Conservation (phyloP, 2,113 vertebrate species). For the Atherinomorus stipes region DNA sequence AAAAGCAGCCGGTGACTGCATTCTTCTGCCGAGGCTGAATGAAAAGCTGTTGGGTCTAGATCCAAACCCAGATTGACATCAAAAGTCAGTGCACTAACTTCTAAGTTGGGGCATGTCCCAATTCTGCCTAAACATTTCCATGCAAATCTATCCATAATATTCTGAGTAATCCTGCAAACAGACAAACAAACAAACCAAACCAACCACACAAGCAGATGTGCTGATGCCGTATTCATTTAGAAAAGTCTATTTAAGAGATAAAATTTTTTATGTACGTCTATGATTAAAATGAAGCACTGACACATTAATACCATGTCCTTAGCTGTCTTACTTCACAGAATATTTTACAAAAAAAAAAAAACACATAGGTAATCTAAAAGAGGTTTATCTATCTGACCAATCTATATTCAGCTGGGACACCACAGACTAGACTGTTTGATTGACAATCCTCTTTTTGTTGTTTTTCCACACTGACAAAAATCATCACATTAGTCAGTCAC, state of each 20-base stretch:
- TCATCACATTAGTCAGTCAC: not conserved
- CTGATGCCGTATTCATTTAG: not conserved
- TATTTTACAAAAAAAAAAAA: conserved; percentile 1
- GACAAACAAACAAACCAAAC: not conserved
- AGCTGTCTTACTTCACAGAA: not conserved
- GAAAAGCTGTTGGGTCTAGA: not conserved
- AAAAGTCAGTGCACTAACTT: not conserved
- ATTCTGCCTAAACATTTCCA: not conserved
- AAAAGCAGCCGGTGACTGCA: not conserved
- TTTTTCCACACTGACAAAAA: not conserved
- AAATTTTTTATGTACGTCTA: not conserved
- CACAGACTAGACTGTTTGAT: not conserved
- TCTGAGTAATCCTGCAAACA: not conserved
- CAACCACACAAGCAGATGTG: too few relatives aligned
- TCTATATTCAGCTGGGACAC: not conserved
- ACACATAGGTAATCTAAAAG: conserved; percentile 1
- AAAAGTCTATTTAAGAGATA: not conserved
- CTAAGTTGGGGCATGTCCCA: not conserved
- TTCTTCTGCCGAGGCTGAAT: not conserved
- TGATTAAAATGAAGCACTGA: not conserved
- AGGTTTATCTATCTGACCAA: not conserved
- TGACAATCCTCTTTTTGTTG: conserved; percentile 16
- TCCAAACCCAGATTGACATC: not conserved
- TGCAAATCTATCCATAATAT: not conserved
- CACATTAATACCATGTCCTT: conserved; percentile 2